Conservation (phyloP, 1,140 invertebrate species). For the Gonioctena quinquepunctata region DNA sequence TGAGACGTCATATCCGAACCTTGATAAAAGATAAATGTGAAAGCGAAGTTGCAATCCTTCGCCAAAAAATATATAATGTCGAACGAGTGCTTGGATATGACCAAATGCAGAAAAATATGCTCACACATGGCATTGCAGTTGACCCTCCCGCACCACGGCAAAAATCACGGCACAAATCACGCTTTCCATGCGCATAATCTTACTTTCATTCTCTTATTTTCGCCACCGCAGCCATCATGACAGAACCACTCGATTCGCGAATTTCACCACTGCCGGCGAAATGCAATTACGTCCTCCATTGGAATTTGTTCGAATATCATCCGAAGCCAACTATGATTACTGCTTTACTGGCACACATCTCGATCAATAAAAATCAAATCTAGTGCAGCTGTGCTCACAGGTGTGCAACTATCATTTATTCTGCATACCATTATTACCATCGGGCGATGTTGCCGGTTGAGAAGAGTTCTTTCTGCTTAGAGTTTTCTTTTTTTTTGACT, state of each 20-base stretch:
- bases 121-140: too few species aligned
- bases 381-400: constrained; percentile 31
- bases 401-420: constrained; percentile 21
- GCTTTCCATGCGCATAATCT: not conserved
- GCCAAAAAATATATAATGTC: too few species aligned
- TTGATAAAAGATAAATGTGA: too few species aligned
- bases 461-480: too few species aligned
- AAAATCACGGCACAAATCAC: not conserved
- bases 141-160: too few species aligned
- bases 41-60: too few species aligned
- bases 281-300: not conserved
- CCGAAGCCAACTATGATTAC: not conserved
- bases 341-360: not conserved
- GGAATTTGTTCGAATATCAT: not conserved
- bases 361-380: constrained; percentile 25
- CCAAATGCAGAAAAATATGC: too few species aligned
- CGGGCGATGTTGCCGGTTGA: not conserved
- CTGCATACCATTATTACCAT: constrained; percentile 15
- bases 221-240: not conserved
- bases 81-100: too few species aligned
- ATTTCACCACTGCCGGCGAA: not conserved
- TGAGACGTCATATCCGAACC: too few species aligned
- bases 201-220: not conserved
- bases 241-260: not conserved
- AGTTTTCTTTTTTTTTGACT: too few species aligned